These are phyloP conservation scores for Cinclus mexicanus DNA, from an alignment of 2,113 vertebrate genomes.

Conservation along the genomic window DNA sequence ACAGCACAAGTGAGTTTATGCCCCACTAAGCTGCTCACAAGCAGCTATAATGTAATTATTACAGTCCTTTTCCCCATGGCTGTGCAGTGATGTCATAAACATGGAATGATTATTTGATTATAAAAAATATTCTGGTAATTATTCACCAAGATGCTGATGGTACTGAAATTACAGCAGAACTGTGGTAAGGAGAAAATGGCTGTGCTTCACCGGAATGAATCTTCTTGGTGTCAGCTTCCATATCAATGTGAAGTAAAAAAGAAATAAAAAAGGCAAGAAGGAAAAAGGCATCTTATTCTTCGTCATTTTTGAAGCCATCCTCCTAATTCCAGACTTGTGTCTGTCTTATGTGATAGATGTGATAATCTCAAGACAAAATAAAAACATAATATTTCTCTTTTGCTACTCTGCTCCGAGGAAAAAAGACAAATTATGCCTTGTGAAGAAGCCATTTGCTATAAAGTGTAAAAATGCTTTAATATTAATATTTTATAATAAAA, in stretches of 20 bases:
- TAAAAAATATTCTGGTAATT: not conserved
- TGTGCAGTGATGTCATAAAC: not conserved
- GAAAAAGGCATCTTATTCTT: not conserved
- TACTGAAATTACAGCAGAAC: not conserved
- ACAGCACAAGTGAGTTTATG: not conserved
- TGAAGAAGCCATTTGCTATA: constrained; percentile 74
- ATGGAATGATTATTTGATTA: not conserved
- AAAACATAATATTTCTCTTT: not conserved
- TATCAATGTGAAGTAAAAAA: not conserved
- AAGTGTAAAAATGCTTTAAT: constrained; percentile 79
- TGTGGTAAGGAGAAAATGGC: not conserved
- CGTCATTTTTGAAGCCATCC: not conserved
- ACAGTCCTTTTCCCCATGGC: not conserved
- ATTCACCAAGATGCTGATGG: not conserved
- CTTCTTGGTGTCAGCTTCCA: not conserved
- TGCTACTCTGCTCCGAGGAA: constrained; percentile 47
- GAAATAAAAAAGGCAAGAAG: not conserved
- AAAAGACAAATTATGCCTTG: constrained; percentile 75
- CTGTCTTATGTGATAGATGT: not conserved
- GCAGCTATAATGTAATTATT: not conserved
- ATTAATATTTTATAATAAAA: constrained; percentile 77
- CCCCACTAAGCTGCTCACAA: not conserved
- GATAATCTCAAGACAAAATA: not conserved
- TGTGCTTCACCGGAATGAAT: not conserved
- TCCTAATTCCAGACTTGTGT: not conserved